Evolutionary conservation across 2,888 invertebrate species (phyloP).

Genomic region (Chydorus sphaericus): DNA sequence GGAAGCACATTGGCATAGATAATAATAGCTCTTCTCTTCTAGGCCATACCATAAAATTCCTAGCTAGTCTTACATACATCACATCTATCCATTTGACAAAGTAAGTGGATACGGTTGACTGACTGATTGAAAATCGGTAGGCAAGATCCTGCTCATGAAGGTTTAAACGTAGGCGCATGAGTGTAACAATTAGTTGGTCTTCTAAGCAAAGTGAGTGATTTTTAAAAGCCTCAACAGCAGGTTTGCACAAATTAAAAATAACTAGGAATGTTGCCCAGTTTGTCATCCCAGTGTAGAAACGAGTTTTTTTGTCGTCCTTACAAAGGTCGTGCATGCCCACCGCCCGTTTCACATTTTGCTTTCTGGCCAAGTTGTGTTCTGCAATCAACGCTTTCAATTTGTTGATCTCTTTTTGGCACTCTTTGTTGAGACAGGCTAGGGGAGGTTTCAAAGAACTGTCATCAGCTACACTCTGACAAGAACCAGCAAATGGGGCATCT

Average conservation of each 20-base stretch:
- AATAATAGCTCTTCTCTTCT: not conserved
- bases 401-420: no score
- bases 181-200: not conserved
- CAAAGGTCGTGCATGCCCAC: no score
- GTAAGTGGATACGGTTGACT: not conserved
- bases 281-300: not conserved
- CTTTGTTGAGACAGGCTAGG: no score
- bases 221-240: not conserved
- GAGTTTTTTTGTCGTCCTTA: not conserved
- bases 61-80: not conserved
- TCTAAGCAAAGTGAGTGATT: not conserved
- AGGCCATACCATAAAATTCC: constrained; percentile 1
- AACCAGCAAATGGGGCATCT: no score
- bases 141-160: not conserved
- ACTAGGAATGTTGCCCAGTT: not conserved
- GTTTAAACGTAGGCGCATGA: not conserved
- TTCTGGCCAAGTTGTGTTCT: no score
- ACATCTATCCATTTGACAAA: not conserved
- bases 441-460: no score
- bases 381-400: no score
- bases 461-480: no score
- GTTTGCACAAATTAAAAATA: not conserved
- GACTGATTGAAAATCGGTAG: not conserved
- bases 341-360: no score
- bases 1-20: not conserved